A percentile compares a stretch with the other conserved stretches of the same genome.
Conservation (phyloP, 2,797 vertebrate genomes). For the Hydrolagus colliei region DNA sequence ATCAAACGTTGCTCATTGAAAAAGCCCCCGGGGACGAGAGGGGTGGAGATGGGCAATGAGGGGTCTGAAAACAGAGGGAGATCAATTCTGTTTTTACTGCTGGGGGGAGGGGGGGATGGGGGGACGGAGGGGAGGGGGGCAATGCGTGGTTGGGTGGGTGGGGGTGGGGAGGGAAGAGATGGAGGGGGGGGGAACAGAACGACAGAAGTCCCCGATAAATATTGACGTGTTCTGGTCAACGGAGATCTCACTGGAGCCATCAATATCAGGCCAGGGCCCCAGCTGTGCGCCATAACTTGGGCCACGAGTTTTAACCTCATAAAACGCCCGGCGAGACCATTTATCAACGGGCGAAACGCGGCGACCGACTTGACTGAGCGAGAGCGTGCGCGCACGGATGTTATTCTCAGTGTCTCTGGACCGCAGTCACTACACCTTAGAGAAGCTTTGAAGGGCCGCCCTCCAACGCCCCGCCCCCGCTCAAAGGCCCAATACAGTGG, state of each 20-base stretch:
- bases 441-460: too few relatives aligned
- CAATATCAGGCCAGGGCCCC: conserved; percentile 23
- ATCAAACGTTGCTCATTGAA: conserved; percentile 22
- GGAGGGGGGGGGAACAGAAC: conserved; percentile 33
- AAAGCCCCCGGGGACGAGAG: too few relatives aligned
- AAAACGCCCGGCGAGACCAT: conserved; percentile 41
- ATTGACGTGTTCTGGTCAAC: conserved; percentile 25
- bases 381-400: too few relatives aligned
- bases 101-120: conserved; percentile 35
- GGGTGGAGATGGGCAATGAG: background rate
- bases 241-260: background rate
- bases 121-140: conserved; percentile 16
- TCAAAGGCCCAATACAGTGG: too few relatives aligned
- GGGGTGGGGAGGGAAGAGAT: background rate
- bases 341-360: too few relatives aligned
- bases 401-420: too few relatives aligned
- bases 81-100: conserved; percentile 20
- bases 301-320: conserved; percentile 42
- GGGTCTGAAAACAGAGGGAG: conserved; percentile 25
- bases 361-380: too few relatives aligned
- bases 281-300: conserved; percentile 33
- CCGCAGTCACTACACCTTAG: too few relatives aligned
- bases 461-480: too few relatives aligned
- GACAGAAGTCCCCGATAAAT: conserved; percentile 34
- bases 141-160: conserved; percentile 30